A percentile compares a stretch with the other conserved stretches of the same genome.
Evolutionary conservation across 2,113 vertebrate species (phyloP).

Genomic region (Salvelinus alpinus): DNA sequence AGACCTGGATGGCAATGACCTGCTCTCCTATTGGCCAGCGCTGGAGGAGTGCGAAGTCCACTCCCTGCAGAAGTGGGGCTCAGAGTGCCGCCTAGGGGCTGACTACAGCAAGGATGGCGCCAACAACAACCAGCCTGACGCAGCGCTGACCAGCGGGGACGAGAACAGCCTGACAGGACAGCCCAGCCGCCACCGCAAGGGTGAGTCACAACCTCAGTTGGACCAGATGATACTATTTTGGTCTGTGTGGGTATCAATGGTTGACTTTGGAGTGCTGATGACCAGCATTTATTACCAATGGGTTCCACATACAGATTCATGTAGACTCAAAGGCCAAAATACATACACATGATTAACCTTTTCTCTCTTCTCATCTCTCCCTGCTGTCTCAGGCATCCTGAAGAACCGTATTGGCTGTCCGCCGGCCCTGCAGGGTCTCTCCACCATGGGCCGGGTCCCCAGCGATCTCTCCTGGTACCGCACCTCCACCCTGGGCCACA

Average conservation of each 20-base stretch:
- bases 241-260: too few species aligned
- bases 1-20: conserved; percentile 96
- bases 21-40: conserved; percentile 95
- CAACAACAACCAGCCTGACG: conserved; percentile 92
- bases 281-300: too few species aligned
- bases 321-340: too few species aligned
- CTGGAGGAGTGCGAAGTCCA: conserved; percentile 88
- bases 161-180: conserved; percentile 84
- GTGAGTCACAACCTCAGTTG: conserved; percentile 37
- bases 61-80: conserved; percentile 95
- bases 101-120: conserved; percentile 91
- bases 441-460: conserved; percentile 81
- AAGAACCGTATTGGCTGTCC: conserved; percentile 94
- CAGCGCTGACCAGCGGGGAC: conserved; percentile 91
- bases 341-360: too few species aligned
- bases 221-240: too few species aligned
- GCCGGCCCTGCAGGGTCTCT: conserved; percentile 82
- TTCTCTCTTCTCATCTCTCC: not conserved
- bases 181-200: conserved; percentile 90
- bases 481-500: conserved; percentile 92
- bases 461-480: conserved; percentile 96
- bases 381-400: conserved; percentile 82
- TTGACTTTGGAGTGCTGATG: too few species aligned
- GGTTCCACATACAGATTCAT: too few species aligned
- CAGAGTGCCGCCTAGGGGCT: conserved; percentile 89